phyloP scores from a whole-genome alignment of 1,140 invertebrate species.

The Penaeus japonicus region DNA sequence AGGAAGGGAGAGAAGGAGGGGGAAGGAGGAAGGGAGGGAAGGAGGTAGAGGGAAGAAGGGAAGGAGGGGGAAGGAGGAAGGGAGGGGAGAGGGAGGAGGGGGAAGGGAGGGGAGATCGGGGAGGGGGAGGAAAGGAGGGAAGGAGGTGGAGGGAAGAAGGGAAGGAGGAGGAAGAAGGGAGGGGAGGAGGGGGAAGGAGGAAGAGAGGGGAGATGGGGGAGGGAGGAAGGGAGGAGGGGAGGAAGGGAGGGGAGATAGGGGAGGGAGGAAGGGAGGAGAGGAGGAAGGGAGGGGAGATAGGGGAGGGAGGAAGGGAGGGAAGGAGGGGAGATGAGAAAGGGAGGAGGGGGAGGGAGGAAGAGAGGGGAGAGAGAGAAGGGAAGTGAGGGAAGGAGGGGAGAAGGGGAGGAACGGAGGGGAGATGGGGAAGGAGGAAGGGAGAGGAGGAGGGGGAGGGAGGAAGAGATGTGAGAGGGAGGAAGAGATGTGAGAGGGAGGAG shows the following conservation, averaged over 20 bases:
- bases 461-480: neutral
- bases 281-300: neutral
- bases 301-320: neutral
- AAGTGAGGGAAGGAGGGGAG: neutral
- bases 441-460: neutral
- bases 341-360: neutral
- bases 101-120: no score
- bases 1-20: neutral
- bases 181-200: neutral
- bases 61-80: neutral
- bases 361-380: neutral
- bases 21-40: no score
- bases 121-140: no score
- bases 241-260: neutral
- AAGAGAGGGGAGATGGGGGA: neutral
- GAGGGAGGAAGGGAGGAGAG: no score
- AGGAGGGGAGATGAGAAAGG: neutral
- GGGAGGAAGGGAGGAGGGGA: neutral
- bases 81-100: no score
- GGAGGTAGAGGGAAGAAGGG: neutral
- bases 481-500: no score
- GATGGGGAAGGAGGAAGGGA: neutral
- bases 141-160: no score
- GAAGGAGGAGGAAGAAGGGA: neutral
- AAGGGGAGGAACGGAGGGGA: neutral